These are phyloP conservation scores for Megaceryle maxima DNA, from an alignment of 2,113 vertebrate genomes.

Conservation along the genomic window DNA sequence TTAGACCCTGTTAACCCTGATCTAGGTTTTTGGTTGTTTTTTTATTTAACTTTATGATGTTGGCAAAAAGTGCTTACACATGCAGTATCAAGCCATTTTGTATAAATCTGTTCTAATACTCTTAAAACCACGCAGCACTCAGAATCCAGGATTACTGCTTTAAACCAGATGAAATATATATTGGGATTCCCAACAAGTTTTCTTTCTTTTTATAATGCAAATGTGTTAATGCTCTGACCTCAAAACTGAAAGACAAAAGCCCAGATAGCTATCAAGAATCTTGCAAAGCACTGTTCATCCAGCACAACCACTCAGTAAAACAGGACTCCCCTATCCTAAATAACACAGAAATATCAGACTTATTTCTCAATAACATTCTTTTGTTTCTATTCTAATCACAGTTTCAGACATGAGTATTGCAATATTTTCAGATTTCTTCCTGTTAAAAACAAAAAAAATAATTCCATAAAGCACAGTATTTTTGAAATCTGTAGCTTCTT, in stretches of 20 bases:
- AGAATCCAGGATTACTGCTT: slow-evolving; percentile 51
- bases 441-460: neutral
- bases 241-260: slow-evolving; percentile 22
- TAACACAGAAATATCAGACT: neutral
- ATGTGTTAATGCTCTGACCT: slow-evolving; percentile 32
- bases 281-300: neutral
- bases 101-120: slow-evolving; percentile 51
- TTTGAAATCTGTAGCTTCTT: neutral
- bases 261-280: neutral
- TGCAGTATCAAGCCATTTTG: slow-evolving; percentile 49
- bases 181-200: slow-evolving; percentile 60
- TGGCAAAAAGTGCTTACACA: slow-evolving; percentile 21
- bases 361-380: neutral
- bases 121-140: slow-evolving; percentile 40
- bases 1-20: slow-evolving; percentile 19
- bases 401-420: neutral
- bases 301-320: neutral
- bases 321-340: neutral
- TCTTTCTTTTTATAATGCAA: slow-evolving; percentile 61
- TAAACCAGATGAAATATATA: slow-evolving; percentile 63
- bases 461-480: neutral
- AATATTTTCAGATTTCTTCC: neutral
- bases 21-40: neutral
- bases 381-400: neutral
- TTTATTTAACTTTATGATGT: slow-evolving; percentile 56